Evolutionary conservation across 2,888 invertebrate genomes (phyloP), one percentile per base, ranked within the genome.

Genomic region (Agriopis leucophaearia): DNA sequence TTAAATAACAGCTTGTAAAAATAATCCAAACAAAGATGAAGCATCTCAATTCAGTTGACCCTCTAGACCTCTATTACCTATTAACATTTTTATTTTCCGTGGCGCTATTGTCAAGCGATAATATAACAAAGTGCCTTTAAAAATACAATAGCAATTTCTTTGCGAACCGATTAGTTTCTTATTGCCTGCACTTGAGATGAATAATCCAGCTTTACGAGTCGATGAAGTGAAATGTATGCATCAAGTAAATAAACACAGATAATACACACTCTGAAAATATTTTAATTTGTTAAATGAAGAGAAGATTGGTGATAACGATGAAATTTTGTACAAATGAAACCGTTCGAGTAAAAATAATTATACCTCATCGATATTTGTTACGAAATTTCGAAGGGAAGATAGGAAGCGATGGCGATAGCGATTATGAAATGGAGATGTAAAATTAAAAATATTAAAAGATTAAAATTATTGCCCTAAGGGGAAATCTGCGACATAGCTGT

Each of bases 101-200:
- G 54, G 8, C 16, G 15, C 42, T 44, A 47, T 54, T 47, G 16
- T 15, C 38, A 48, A 35, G 54, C 40, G 10, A 48, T 50, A 44
- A 63, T 54, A 40, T 52, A 48, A 59, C 38, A 55, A 62, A 70
- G 63, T 69, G 69, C 74, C 76, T 71, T 62, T 69, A 70, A 69
- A 76, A 72, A 70, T 71, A 66, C 52, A 69, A 62, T 66, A 72
- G 77, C 76, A 76, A 69, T 70, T 66, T 62, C 64, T 60, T 48
- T 57, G 58, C 40, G 66, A 59, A 63, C 66, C 69, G 64, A 69
- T 76, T 74, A 66, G 62, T 45, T 67, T 74, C 73, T 70, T 73
- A 76, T 74, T 45, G 65, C 51, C 18, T 66, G 73, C 71, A 61
- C 68, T 60, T 36, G 44, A 64, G 52, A 64, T 60, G 65, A 72